Base-by-base conservation (phyloP, 2,888 invertebrate species). In the Heterodera filipjevi region DNA sequence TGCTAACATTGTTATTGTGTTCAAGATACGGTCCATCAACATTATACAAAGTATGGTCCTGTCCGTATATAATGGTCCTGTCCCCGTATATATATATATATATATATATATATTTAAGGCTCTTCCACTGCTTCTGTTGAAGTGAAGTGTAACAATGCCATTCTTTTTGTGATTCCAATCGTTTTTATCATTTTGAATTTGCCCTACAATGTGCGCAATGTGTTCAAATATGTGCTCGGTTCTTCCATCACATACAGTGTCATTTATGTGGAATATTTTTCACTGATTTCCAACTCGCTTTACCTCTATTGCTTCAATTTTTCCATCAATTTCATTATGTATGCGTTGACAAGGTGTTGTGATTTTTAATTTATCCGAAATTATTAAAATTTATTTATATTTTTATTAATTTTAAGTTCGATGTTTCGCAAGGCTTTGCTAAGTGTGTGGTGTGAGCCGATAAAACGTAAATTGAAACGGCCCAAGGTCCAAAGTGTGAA, bases 201-300 rank as follows among this genome's bases (percentile, higher is more conserved):
- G 66, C 75, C 75, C 5, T 75, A 75, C 68, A 59, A 53, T 64
- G 39, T 75, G 68, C 66, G 68, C 22, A 64, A 66, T 75, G 22
- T 75, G 8, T 22, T 75, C 27, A 75, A 75, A 30, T 75, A 66
- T 66, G 14, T 32, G 33, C 22, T 68, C 33, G 3, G 1, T 35
- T 68, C 68, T 3, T 6, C 32, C 19, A 22, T 5, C 16, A 10
- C 12, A 10, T 0, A 68, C 33, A 22, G 5, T 16, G 32, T 5
- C 2, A 6, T 68, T 22, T 68, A 35, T 16, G 33, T 10, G 14
- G 6, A 68, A 35, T 35, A 68, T 35, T 35, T 68, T 16, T 6
- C 22, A 16, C 22, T 68, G 32, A 35, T 33, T 19, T 32, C 32
- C 33, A 22, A 33, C 68, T 27, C 68, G 30, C 35, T 75, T 14